phyloP scores from a whole-genome alignment of 2,113 vertebrate species.

The Microcebus jonahi region DNA sequence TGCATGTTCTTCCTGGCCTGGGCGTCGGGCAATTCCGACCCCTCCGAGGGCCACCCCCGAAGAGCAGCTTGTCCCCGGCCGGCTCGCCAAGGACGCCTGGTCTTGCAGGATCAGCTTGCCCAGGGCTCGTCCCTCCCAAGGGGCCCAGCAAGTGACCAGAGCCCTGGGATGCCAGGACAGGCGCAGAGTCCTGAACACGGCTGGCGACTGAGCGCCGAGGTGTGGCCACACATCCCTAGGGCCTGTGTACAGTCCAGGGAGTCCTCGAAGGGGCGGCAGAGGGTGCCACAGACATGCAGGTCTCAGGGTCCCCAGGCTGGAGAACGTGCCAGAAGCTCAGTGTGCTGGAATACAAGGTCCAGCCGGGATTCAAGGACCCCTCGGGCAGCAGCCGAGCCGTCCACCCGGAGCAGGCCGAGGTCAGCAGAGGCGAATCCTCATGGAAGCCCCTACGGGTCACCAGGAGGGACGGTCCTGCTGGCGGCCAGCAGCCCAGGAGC shows the following conservation, averaged over 20 bases:
- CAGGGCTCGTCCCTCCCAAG: background rate
- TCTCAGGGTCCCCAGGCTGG: rapidly evolving
- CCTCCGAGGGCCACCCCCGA: rapidly evolving
- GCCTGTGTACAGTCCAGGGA: rapidly evolving
- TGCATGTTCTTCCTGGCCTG: rapidly evolving
- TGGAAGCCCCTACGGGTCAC: background rate
- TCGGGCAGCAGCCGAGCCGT: rapidly evolving
- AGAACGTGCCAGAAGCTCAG: rapidly evolving
- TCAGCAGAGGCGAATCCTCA: background rate
- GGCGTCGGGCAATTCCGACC: rapidly evolving
- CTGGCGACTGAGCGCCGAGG: too few relatives aligned
- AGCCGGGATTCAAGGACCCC: rapidly evolving
- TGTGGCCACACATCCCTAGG: background rate
- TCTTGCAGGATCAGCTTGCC: rapidly evolving
- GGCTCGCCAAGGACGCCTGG: rapidly evolving
- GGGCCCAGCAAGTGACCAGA: rapidly evolving
- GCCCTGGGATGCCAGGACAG: rapidly evolving
- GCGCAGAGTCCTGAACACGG: background rate
- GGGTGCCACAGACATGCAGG: too few relatives aligned
- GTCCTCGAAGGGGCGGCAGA: too few relatives aligned
- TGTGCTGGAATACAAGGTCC: background rate
- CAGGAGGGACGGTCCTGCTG: rapidly evolving
- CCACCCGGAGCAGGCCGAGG: background rate
- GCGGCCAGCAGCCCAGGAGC: too few relatives aligned
- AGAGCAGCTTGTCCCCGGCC: rapidly evolving